Percentiles rank a stretch among this genome's conserved stretches.
phyloP scores from a whole-genome alignment of 1,140 invertebrate species.

The Leptonema lineaticorne region DNA sequence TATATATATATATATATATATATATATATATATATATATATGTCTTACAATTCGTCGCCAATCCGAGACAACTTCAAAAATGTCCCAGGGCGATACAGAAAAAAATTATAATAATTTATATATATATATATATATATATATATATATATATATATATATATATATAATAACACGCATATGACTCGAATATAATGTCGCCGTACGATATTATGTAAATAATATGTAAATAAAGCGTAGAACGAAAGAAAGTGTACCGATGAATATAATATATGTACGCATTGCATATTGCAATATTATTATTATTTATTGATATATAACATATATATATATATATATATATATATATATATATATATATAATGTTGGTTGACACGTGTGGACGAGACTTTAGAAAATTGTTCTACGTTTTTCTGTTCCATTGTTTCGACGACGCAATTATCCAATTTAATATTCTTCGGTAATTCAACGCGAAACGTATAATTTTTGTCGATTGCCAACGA shows the following conservation, averaged over 20 bases:
- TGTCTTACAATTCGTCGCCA: too few relatives aligned
- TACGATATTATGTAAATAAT: constrained; percentile 1
- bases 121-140: background rate
- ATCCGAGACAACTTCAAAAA: too few relatives aligned
- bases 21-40: too few relatives aligned
- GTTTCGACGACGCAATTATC: constrained; percentile 27
- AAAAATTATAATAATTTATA: too few relatives aligned
- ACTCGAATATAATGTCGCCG: background rate
- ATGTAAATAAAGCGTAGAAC: background rate
- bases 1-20: too few relatives aligned
- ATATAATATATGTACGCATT: too few relatives aligned
- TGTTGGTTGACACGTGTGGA: background rate
- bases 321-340: too few relatives aligned
- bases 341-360: too few relatives aligned
- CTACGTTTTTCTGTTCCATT: background rate
- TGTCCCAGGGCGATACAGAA: too few relatives aligned
- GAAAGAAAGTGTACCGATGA: too few relatives aligned
- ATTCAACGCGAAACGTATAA: constrained; percentile 30
- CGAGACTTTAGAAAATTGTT: background rate
- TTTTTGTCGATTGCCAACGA: constrained; percentile 35
- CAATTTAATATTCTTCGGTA: constrained; percentile 34
- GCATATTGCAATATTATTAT: too few relatives aligned
- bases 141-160: background rate
- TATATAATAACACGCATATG: background rate
- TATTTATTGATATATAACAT: too few relatives aligned